Percentiles rank a stretch among this genome's conserved stretches.
Conservation (phyloP, 2,797 vertebrate species). For the Sebastes vulpes region DNA sequence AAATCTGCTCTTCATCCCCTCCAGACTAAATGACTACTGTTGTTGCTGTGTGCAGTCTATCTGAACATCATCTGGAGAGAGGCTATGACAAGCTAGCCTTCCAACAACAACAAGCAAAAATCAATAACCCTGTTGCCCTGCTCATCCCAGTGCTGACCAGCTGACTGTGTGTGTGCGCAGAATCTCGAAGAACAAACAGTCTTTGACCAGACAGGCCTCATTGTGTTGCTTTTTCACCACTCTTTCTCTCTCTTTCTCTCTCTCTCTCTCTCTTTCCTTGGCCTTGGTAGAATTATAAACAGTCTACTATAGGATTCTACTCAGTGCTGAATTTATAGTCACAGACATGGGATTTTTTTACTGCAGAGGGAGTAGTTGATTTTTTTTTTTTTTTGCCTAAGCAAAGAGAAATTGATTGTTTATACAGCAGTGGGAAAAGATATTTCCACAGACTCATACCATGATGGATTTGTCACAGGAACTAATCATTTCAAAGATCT, state of each 20-base stretch:
- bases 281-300: constrained; percentile 20
- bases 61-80: constrained; percentile 48
- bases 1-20: constrained; percentile 20
- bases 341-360: constrained; percentile 8
- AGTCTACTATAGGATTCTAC: constrained; percentile 9
- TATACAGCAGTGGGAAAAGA: background rate
- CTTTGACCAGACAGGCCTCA: constrained; percentile 21
- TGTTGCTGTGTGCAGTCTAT: constrained; percentile 39
- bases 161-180: background rate
- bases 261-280: background rate
- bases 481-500: background rate
- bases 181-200: constrained; percentile 10
- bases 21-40: constrained; percentile 46
- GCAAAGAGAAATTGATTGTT: constrained; percentile 12
- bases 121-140: constrained; percentile 55
- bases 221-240: constrained; percentile 16
- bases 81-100: constrained; percentile 48
- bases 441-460: background rate
- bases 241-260: background rate
- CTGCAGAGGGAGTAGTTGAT: constrained; percentile 1
- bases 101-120: constrained; percentile 65
- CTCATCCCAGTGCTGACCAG: constrained; percentile 41
- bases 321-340: constrained; percentile 17
- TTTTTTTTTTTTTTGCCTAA: constrained; percentile 2
- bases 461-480: constrained; percentile 4